These are phyloP conservation scores for Drosophila prostipennis DNA, from an alignment of 2,888 invertebrate genomes.

Conservation along the genomic window DNA sequence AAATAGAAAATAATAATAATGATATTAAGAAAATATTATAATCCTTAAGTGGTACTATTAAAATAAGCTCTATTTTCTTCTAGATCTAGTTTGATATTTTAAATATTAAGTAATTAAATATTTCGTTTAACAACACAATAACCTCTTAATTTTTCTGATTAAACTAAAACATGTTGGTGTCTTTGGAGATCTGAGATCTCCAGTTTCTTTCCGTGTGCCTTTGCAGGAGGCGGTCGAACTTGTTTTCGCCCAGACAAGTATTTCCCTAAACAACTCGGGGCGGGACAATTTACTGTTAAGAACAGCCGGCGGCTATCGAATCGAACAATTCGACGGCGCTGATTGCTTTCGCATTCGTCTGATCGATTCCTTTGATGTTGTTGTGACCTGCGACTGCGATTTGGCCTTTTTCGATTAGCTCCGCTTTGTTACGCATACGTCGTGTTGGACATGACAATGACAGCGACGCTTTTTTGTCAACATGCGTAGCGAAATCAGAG, in stretches of 20 bases:
- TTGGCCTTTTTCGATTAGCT: conserved; percentile 58
- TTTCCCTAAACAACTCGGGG: conserved; percentile 46
- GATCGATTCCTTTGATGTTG: conserved; percentile 36
- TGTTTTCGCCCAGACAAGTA: conserved; percentile 32
- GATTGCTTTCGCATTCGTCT: conserved; percentile 56
- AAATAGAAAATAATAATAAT: not conserved
- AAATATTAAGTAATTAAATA: no score
- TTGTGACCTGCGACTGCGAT: conserved; percentile 33
- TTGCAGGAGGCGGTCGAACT: conserved; percentile 18
- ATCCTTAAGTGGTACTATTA: no score
- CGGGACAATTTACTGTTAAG: conserved; percentile 55
- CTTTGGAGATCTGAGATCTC: no score
- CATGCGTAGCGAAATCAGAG: conserved; percentile 12
- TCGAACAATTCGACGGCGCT: conserved; percentile 55
- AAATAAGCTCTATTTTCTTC: no score
- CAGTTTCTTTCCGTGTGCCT: conserved; percentile 1
- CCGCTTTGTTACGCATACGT: conserved; percentile 59
- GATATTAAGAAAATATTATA: no score
- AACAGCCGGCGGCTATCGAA: conserved; percentile 28
- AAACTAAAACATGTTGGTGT: no score
- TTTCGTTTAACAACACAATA: no score
- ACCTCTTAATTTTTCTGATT: no score
- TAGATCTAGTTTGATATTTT: no score
- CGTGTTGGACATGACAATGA: conserved; percentile 64
- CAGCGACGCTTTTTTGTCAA: conserved; percentile 25